Percentiles rank a stretch among this genome's conserved stretches.
Evolutionary conservation across 2,797 vertebrate genomes (phyloP).

Genomic region (Threskiornis aethiopicus): DNA sequence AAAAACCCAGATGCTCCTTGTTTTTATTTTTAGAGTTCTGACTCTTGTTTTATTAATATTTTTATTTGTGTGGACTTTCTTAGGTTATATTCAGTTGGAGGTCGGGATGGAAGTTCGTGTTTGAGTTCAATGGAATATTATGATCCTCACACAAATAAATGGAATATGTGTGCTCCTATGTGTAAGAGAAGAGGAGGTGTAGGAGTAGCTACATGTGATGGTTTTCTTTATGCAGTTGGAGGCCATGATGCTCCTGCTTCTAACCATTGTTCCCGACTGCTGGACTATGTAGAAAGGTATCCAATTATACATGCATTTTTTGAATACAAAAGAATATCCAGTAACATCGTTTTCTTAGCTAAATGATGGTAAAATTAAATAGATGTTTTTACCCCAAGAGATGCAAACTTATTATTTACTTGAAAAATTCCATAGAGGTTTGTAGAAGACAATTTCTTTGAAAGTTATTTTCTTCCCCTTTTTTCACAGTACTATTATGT

Average conservation of each 20-base stretch:
- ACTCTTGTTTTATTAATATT: background rate
- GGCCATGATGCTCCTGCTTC: conserved; percentile 82
- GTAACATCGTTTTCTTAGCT: background rate
- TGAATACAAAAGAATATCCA: background rate
- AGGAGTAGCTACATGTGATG: conserved; percentile 80
- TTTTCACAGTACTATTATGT: background rate
- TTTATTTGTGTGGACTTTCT: background rate
- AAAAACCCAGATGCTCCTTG: background rate
- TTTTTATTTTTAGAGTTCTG: background rate
- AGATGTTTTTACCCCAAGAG: background rate
- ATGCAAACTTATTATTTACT: background rate
- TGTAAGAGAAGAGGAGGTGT: conserved; percentile 82
- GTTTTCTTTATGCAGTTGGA: conserved; percentile 81
- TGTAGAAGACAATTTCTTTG: background rate
- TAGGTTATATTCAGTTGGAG: conserved; percentile 81
- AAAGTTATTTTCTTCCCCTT: background rate
- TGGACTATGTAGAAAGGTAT: conserved; percentile 83
- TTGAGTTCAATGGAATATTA: conserved; percentile 83
- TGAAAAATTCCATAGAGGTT: background rate
- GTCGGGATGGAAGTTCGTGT: conserved; percentile 80
- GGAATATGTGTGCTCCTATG: conserved; percentile 82
- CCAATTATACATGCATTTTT: background rate
- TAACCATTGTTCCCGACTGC: conserved; percentile 78
- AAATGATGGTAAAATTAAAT: background rate
- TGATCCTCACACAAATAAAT: conserved; percentile 83